These are phyloP conservation scores for Brachionus angularis DNA, from an alignment of 1,140 invertebrate genomes.

Conservation along the genomic window DNA sequence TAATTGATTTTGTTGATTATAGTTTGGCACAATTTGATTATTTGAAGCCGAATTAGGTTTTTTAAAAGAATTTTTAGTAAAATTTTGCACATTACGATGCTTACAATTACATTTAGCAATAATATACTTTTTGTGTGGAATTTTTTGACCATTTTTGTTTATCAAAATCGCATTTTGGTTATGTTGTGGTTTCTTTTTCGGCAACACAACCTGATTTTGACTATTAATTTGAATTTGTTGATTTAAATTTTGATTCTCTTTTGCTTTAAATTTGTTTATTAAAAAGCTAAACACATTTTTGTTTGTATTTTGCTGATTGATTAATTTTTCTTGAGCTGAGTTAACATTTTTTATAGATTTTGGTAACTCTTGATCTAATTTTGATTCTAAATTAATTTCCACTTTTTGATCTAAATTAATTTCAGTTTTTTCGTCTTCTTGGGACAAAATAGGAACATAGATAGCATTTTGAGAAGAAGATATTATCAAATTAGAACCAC, in stretches of 20 bases:
- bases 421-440: neutral
- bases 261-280: neutral
- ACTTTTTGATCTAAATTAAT: neutral
- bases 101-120: conserved; percentile 27
- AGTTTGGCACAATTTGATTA: too few relatives aligned
- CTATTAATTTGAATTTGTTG: too few relatives aligned
- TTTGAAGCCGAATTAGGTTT: too few relatives aligned
- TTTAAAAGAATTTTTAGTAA: neutral
- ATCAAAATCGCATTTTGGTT: conserved; percentile 20
- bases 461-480: neutral
- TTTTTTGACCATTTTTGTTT: conserved; percentile 27
- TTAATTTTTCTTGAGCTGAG: too few relatives aligned
- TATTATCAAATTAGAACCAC: conserved; percentile 27
- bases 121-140: conserved; percentile 27
- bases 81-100: neutral
- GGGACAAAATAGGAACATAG: neutral
- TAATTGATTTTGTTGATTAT: too few relatives aligned
- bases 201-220: too few relatives aligned
- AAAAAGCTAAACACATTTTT: neutral
- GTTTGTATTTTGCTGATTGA: neutral
- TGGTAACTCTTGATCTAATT: neutral
- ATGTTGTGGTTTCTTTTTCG: neutral
- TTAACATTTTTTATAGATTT: neutral
- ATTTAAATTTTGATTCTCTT: conserved; percentile 2
- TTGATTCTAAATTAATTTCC: too few relatives aligned